Evolutionary conservation across 1,140 invertebrate genomes (phyloP).

Genomic region (Zeugodacus cucurbitae): DNA sequence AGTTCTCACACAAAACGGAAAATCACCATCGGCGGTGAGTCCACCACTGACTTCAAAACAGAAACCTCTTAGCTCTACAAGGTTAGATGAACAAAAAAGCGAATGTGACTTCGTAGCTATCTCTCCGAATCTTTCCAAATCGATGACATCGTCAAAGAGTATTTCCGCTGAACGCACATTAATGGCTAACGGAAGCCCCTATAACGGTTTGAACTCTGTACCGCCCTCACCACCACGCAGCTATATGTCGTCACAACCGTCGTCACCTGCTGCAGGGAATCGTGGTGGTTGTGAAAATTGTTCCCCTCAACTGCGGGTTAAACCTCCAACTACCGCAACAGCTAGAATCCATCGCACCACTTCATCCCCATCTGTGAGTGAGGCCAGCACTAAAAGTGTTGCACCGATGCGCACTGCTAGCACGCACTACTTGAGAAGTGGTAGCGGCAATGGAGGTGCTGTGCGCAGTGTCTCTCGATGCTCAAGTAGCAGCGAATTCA

Average conservation of each 20-base stretch:
- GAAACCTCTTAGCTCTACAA: background rate
- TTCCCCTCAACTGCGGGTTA: constrained; percentile 54
- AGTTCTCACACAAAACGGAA: background rate
- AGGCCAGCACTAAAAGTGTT: constrained; percentile 47
- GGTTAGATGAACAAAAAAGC: constrained; percentile 5
- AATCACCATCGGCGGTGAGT: background rate
- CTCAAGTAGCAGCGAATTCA: constrained; percentile 64
- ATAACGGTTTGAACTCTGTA: background rate
- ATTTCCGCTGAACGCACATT: background rate
- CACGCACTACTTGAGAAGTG: background rate
- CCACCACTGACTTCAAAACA: background rate
- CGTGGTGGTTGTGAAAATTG: background rate
- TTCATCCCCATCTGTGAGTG: constrained; percentile 57
- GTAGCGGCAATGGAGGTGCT: background rate
- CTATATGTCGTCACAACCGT: background rate
- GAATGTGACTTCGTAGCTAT: background rate
- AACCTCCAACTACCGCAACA: constrained; percentile 50
- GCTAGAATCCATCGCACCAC: constrained; percentile 43
- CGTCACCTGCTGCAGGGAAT: constrained; percentile 43
- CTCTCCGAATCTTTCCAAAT: background rate
- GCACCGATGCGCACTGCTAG: constrained; percentile 19
- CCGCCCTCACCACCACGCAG: background rate
- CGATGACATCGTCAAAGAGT: background rate
- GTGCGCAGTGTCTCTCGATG: constrained; percentile 56
- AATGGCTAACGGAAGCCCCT: background rate